Evolutionary conservation across 2,888 invertebrate genomes (phyloP), one percentile per base, ranked within the genome.

Genomic region (Ernsta delagoae): DNA sequence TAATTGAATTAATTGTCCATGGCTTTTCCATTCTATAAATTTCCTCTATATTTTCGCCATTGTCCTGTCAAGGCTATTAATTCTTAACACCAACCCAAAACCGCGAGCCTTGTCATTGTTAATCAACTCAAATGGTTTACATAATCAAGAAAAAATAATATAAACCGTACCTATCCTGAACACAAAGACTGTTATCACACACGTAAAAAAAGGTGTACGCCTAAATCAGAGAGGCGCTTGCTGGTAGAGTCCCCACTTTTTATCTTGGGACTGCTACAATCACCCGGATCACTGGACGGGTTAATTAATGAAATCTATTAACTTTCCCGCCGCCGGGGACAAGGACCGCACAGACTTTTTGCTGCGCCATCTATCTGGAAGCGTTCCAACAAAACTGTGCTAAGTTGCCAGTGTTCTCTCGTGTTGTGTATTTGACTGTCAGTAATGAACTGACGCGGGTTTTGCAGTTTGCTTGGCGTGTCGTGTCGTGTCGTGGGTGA

Each of bases 281-380:
- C 90, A 92, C 86, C 79, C 90, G 92, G 89, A 88, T 85, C 92
- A 90, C 79, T 90, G 92, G 89, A 88, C 92, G 89, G 86, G 92
- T 92, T 93, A 92, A 93, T 93, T 93, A 93, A 90, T 90, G 91
- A 91, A 93, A 93, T 92, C 92, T 90, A 92, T 92, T 93, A 93
- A 91, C 91, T 89, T 87, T 75, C 83, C 83, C 81, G 86, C 86
- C 89, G 84, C 88, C 82, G 83, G 86, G 85, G 90, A 81, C 78
- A 76, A 78, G 78, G 83, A 83, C 84, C 78, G 82, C 80, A 82
- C 77, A 76, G 75, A 77, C 83, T 88, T 88, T 89, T 88, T 86
- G 86, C 83, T 78, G 78, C 77, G 82, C 88, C 86, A 88, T 88
- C 85, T 81, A 82, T 81, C 83, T 81, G 81, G 79, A 78, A 78